Percentiles rank a stretch among this genome's conserved stretches.
Conservation (phyloP, 1,140 invertebrate species). For the Papilio polytes region DNA sequence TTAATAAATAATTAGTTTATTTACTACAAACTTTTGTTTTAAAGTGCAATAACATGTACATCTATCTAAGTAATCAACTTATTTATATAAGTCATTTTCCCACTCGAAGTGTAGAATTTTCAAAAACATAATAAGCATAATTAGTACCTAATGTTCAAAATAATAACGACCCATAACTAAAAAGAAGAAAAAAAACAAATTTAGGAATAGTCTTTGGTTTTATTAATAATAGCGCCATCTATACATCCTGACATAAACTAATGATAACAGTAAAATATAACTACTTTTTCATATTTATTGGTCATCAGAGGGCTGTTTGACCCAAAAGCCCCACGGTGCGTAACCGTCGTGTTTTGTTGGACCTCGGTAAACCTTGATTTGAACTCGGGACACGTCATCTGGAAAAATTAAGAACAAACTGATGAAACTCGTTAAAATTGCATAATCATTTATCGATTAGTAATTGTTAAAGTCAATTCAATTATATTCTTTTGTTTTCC, state of each 20-base stretch:
- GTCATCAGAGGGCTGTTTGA: conserved; percentile 87
- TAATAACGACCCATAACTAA: too few relatives aligned
- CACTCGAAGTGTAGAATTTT: too few relatives aligned
- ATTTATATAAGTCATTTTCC: too few relatives aligned
- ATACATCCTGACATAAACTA: conserved; percentile 24
- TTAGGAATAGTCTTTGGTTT: conserved; percentile 49
- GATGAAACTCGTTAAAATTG: neutral
- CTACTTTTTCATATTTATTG: conserved; percentile 47
- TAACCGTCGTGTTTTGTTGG: conserved; percentile 85
- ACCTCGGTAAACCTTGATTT: conserved; percentile 89
- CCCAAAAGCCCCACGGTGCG: conserved; percentile 89
- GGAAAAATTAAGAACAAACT: conserved; percentile 44
- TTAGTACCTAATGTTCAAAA: too few relatives aligned
- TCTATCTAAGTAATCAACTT: too few relatives aligned
- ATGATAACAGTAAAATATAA: neutral
- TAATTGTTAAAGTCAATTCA: too few relatives aligned
- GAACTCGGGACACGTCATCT: conserved; percentile 85
- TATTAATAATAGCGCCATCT: conserved; percentile 43
- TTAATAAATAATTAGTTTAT: neutral
- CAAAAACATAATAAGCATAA: too few relatives aligned
- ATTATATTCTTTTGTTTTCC: too few relatives aligned
- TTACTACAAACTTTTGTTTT: neutral
- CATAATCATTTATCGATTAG: too few relatives aligned
- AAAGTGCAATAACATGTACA: neutral
- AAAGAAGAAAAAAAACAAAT: neutral